phyloP scores from a whole-genome alignment of 2,888 invertebrate species.

The Beris morrisii region DNA sequence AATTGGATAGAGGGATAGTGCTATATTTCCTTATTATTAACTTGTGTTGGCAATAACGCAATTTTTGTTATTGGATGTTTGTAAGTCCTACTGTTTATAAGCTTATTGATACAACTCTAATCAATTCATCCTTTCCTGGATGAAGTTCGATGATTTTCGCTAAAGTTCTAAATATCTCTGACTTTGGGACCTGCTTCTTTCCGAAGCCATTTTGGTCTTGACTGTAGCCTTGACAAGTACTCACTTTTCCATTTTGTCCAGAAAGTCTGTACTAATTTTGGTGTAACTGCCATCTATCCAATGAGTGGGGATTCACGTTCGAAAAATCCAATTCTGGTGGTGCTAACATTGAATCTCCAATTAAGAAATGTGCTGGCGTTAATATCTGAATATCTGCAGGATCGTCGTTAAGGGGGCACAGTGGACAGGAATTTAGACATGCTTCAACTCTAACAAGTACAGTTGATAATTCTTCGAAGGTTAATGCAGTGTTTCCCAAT shows the following conservation, averaged over 20 bases:
- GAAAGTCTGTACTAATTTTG: slow-evolving; percentile 24
- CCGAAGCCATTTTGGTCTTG: background rate
- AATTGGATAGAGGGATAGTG: too few species aligned
- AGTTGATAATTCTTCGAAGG: slow-evolving; percentile 44
- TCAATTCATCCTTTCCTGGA: too few species aligned
- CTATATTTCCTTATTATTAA: too few species aligned
- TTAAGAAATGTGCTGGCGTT: slow-evolving; percentile 38
- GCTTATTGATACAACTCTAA: too few species aligned
- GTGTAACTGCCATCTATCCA: slow-evolving; percentile 22
- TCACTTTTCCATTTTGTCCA: slow-evolving; percentile 29
- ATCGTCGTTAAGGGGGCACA: slow-evolving; percentile 39
- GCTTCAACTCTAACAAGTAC: slow-evolving; percentile 44
- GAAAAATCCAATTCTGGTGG: slow-evolving; percentile 34
- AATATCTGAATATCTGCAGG: slow-evolving; percentile 32
- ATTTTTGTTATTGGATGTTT: too few species aligned
- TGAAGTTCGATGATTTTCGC: too few species aligned
- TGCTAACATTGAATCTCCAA: slow-evolving; percentile 29
- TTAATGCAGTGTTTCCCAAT: slow-evolving; percentile 41
- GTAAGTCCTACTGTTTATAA: too few species aligned
- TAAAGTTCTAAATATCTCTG: background rate
- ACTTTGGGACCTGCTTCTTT: background rate
- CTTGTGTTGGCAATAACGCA: too few species aligned
- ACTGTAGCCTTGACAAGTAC: slow-evolving; percentile 5
- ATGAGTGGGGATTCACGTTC: slow-evolving; percentile 27
- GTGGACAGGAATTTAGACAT: slow-evolving; percentile 44